Evolutionary conservation across 2,113 vertebrate species (phyloP).

Genomic region (Cricetomys ansorgei): DNA sequence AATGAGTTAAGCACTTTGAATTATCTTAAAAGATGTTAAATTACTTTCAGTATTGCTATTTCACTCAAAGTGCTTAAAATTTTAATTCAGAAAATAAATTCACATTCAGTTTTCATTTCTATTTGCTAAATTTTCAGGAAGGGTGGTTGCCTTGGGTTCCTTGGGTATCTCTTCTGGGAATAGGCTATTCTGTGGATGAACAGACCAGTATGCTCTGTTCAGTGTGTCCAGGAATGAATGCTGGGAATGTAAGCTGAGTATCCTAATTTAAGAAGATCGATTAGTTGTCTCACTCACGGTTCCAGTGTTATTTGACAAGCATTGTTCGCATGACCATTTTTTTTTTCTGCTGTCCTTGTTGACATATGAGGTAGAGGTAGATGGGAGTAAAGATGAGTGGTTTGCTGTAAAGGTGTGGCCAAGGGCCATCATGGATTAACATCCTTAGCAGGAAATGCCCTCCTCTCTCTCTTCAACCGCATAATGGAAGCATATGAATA

Average conservation of each 20-base stretch:
- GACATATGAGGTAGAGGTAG: neutral
- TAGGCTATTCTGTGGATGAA: neutral
- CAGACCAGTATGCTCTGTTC: neutral
- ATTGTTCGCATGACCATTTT: neutral
- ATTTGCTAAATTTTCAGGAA: slow-evolving; percentile 28
- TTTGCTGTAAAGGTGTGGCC: neutral
- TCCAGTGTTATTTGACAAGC: slow-evolving; percentile 10
- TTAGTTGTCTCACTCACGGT: neutral
- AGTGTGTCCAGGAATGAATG: neutral
- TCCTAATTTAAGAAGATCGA: slow-evolving; percentile 17
- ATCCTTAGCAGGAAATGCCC: slow-evolving; percentile 1
- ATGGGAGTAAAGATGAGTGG: neutral
- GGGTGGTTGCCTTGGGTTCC: neutral
- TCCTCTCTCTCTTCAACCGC: slow-evolving; percentile 24
- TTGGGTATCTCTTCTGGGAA: neutral
- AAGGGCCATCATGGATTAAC: neutral
- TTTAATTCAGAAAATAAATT: slow-evolving; percentile 74
- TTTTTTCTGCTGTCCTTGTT: slow-evolving; percentile 18
- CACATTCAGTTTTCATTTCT: slow-evolving; percentile 33
- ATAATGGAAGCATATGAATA: slow-evolving; percentile 55
- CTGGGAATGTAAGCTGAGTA: neutral
- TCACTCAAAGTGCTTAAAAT: slow-evolving; percentile 65
- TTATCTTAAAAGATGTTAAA: slow-evolving; percentile 72
- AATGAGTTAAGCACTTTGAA: slow-evolving; percentile 64
- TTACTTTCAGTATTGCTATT: slow-evolving; percentile 63